These are phyloP conservation scores for Planococcus citri DNA, from an alignment of 1,140 invertebrate genomes.

Conservation along the genomic window DNA sequence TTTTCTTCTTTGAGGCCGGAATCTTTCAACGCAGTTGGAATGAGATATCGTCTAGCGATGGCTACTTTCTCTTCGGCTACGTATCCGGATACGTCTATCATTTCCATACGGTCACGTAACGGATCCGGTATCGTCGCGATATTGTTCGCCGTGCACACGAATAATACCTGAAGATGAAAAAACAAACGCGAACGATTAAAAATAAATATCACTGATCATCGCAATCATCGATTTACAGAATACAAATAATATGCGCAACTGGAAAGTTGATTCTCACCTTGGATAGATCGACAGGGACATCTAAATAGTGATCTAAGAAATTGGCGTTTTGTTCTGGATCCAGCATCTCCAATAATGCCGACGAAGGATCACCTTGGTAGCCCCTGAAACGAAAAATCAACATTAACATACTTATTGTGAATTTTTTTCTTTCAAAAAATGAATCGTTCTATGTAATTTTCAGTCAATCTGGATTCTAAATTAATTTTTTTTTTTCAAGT, in stretches of 20 bases:
- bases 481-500: no score
- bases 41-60: conserved; percentile 88
- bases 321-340: conserved; percentile 98
- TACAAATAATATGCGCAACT: conserved; percentile 46
- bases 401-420: conserved; percentile 45
- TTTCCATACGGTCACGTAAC: conserved; percentile 94
- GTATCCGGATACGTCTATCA: conserved; percentile 98
- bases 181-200: conserved; percentile 30
- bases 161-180: conserved; percentile 45
- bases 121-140: conserved; percentile 95
- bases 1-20: conserved; percentile 63
- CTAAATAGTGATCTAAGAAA: conserved; percentile 95
- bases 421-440: no score
- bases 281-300: conserved; percentile 92
- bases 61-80: conserved; percentile 96
- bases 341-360: conserved; percentile 85
- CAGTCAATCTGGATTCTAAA: no score
- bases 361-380: conserved; percentile 92
- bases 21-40: conserved; percentile 75
- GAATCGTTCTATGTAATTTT: no score
- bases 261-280: conserved; percentile 45
- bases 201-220: no score
- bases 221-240: no score
- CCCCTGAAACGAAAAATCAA: conserved; percentile 40
- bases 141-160: conserved; percentile 97